These are phyloP conservation scores for Chaenodraco wilsoni DNA, from an alignment of 2,797 vertebrate genomes.

Conservation along the genomic window DNA sequence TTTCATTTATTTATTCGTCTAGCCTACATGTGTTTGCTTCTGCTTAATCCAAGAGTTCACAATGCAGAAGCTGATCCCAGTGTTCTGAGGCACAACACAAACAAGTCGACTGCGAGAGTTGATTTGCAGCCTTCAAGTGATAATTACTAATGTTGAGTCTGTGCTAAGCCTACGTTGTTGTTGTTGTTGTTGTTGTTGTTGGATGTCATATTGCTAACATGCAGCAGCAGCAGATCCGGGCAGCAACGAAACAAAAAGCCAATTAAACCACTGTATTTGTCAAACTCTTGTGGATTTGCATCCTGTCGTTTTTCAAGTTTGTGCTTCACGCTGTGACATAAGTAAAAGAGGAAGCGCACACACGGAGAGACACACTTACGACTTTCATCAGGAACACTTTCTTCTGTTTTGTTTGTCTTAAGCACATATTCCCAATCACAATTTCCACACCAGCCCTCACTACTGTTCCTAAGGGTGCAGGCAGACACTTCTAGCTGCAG, in stretches of 20 bases:
- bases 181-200: not conserved
- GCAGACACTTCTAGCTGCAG: conserved; percentile 86
- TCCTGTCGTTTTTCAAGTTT: conserved; percentile 73
- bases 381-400: conserved; percentile 80
- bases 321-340: conserved; percentile 72
- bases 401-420: conserved; percentile 85
- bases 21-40: conserved; percentile 61
- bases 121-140: conserved; percentile 24
- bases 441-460: conserved; percentile 81
- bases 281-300: conserved; percentile 58
- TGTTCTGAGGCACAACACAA: conserved; percentile 52
- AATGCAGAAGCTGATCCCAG: conserved; percentile 55
- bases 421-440: conserved; percentile 85
- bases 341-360: conserved; percentile 37
- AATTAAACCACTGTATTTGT: conserved; percentile 75
- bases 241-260: conserved; percentile 59
- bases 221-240: conserved; percentile 19
- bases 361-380: conserved; percentile 34
- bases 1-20: conserved; percentile 76
- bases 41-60: conserved; percentile 65
- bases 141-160: conserved; percentile 32
- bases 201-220: conserved; percentile 50
- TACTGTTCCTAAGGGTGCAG: conserved; percentile 81
- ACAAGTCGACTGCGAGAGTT: conserved; percentile 41
- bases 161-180: conserved; percentile 14